Conservation (phyloP, 2,888 invertebrate genomes). For the Ochlodes sylvanus region DNA sequence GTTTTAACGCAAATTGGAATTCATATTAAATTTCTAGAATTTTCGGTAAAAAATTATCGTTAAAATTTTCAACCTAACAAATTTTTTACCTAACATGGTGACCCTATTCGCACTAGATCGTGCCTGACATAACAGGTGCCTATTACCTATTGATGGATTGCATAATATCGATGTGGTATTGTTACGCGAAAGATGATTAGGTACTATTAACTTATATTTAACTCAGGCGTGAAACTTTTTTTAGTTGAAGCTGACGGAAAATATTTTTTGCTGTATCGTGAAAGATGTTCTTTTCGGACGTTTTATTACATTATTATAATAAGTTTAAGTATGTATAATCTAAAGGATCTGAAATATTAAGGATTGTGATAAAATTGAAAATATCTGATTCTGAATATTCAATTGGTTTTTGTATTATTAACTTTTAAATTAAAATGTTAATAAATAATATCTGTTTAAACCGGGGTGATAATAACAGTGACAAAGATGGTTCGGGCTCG, state of each 20-base stretch:
- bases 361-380: no score
- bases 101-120: conserved; percentile 18
- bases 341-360: no score
- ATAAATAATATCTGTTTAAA: not conserved
- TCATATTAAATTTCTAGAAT: no score
- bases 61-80: no score
- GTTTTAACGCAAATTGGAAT: no score
- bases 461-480: not conserved
- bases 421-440: no score
- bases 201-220: conserved; percentile 7
- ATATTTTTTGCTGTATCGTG: not conserved
- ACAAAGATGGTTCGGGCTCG: no score
- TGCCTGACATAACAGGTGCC: conserved; percentile 23
- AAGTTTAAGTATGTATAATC: no score
- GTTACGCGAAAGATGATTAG: conserved; percentile 22
- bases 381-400: no score
- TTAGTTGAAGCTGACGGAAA: not conserved
- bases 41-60: no score
- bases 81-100: not conserved
- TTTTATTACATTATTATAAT: no score
- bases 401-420: no score
- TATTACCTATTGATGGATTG: conserved; percentile 26
- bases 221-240: conserved; percentile 13
- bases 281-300: conserved; percentile 1
- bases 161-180: conserved; percentile 21